Evolutionary conservation across 2,113 vertebrate genomes (phyloP), one percentile per base, ranked within the genome.

Genomic region (Dendrocopos noguchii): DNA sequence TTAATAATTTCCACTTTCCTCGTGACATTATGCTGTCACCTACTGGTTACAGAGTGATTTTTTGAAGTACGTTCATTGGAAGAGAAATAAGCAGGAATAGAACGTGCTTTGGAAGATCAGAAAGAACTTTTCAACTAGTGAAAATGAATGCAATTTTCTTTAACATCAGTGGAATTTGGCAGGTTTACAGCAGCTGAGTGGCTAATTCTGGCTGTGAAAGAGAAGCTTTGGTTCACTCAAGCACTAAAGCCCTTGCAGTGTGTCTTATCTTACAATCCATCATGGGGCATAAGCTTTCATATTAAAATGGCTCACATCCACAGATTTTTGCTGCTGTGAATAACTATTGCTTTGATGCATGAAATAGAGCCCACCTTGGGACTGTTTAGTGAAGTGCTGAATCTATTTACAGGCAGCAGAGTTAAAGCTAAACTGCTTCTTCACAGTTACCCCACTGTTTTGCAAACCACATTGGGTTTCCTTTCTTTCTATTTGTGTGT

Each of bases 1-100:
- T 86, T 55, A 73, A 36, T 59, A 60, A 72, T 78, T 88, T 47
- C 27, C 4, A 16, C 88, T 94, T 87, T 84, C 55, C 74, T 36
- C 9, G 44, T 79, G 74, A 75, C 66, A 81, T 77, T 76, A 50
- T 90, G 66, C 77, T 92, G 92, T 96, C 94, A 95, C 71, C 94
- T 94, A 59, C 83, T 84, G 85, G 85, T 57, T 90, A 56, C 8
- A 90, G 60, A 72, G 13, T 33, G 16, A 39, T 5, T 74, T 78
- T 44, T n/a, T 44, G 34, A 80, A 56, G 4, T 24, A 29, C 6
- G 71, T 28, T 21, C 4, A 25, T 76, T 59, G 50, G n/a, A 77
- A 88, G 15, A 44, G 84, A 87, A 60, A n/a, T 13, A 83, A 44
- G 33, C 47, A 65, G 4, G 8, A 80, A 21, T 3, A 39, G 3